Percentiles rank a stretch among this genome's conserved stretches.
phyloP scores from a whole-genome alignment of 2,888 invertebrate species.

The Eristalis intricaria region DNA sequence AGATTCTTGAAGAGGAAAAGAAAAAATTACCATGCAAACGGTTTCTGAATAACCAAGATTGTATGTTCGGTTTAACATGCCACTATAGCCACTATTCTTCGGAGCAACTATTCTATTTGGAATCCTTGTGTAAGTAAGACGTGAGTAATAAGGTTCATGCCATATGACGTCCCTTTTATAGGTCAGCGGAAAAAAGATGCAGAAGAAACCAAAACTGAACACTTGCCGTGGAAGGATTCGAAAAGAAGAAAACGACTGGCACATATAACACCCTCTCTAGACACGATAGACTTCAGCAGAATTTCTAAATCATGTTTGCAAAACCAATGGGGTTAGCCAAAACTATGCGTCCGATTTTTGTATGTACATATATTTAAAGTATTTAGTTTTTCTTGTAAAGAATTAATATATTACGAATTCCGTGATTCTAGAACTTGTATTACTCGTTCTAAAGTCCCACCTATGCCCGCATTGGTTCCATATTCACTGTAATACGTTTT shows the following conservation, averaged over 20 bases:
- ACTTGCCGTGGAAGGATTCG: constrained; percentile 30
- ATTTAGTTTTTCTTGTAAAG: neutral
- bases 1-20: constrained; percentile 63
- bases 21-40: constrained; percentile 67
- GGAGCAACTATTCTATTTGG: constrained; percentile 35
- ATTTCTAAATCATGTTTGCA: constrained; percentile 39
- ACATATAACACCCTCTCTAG: constrained; percentile 73
- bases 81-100: constrained; percentile 64
- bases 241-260: constrained; percentile 32
- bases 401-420: constrained; percentile 15
- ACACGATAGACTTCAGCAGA: constrained; percentile 71
- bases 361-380: neutral
- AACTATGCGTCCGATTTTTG: neutral
- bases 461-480: constrained; percentile 75
- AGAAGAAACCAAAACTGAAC: neutral
- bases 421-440: constrained; percentile 72
- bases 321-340: constrained; percentile 72
- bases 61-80: constrained; percentile 63
- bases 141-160: neutral
- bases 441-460: constrained; percentile 76
- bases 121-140: neutral
- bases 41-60: constrained; percentile 42
- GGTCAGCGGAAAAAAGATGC: neutral
- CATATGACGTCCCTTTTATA: no score
- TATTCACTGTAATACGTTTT: constrained; percentile 75